These are phyloP conservation scores for Troides oblongomaculatus DNA, from an alignment of 2,888 invertebrate genomes.

Conservation along the genomic window DNA sequence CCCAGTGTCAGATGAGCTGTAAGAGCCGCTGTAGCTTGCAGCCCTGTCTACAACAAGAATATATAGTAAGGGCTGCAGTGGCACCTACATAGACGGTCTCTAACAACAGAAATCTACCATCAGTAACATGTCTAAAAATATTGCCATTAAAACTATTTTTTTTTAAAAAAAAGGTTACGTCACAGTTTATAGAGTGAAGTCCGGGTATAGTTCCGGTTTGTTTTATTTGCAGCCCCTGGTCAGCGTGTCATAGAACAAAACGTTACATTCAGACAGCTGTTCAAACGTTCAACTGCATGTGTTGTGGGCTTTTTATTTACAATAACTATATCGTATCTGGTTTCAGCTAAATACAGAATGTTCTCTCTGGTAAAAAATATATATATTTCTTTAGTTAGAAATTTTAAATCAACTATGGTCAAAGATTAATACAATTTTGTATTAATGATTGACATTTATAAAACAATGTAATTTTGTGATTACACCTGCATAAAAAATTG, in stretches of 20 bases:
- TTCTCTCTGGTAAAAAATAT: not conserved
- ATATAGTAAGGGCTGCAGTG: too few species aligned
- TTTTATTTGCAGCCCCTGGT: not conserved
- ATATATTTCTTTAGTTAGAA: not conserved
- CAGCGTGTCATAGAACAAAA: constrained; percentile 2
- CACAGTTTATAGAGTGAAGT: not conserved
- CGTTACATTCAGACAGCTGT: not conserved
- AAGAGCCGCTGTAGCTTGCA: too few species aligned
- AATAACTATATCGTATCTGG: not conserved
- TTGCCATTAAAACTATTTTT: not conserved
- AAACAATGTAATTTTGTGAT: too few species aligned
- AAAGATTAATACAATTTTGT: too few species aligned
- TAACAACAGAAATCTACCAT: too few species aligned
- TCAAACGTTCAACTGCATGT: not conserved
- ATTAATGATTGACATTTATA: too few species aligned
- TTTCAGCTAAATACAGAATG: not conserved
- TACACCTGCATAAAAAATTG: too few species aligned
- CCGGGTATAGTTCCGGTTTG: not conserved
- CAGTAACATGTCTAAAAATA: not conserved
- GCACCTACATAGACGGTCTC: too few species aligned
- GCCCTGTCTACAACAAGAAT: too few species aligned
- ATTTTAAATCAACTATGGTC: not conserved
- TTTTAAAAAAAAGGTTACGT: too few species aligned
- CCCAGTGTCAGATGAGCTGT: too few species aligned
- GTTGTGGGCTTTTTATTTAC: not conserved